Evolutionary conservation across 2,797 vertebrate species (phyloP).

Genomic region (Takifugu ocellatus): DNA sequence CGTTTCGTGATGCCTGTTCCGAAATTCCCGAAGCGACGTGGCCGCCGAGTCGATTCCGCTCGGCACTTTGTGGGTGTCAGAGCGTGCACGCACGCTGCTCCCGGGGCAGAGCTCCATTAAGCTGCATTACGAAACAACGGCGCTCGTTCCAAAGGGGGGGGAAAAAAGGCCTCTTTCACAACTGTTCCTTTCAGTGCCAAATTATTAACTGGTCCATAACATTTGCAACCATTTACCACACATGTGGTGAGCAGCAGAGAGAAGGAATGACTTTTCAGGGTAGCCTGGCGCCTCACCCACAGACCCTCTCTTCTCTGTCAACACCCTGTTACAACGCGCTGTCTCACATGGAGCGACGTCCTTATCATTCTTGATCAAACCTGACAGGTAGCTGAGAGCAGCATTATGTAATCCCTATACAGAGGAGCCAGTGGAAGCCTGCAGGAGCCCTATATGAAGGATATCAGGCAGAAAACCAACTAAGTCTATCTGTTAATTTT

Average conservation of each 20-base stretch:
- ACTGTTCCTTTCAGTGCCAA: conserved; percentile 26
- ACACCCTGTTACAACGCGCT: background rate
- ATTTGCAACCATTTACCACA: conserved; percentile 15
- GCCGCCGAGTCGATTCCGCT: conserved; percentile 43
- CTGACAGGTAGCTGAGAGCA: conserved; percentile 2
- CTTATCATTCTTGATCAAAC: conserved; percentile 15
- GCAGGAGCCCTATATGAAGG: background rate
- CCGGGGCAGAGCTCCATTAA: conserved; percentile 35
- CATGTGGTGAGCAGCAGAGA: background rate
- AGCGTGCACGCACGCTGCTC: conserved; percentile 41
- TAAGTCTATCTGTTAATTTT: too few relatives aligned
- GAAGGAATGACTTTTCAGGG: background rate
- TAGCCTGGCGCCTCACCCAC: conserved; percentile 12
- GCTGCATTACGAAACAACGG: conserved; percentile 45
- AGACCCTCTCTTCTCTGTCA: conserved; percentile 10
- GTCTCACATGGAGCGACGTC: background rate
- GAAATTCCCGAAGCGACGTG: conserved; percentile 36
- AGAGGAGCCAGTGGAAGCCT: conserved; percentile 5
- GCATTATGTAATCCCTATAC: conserved; percentile 5
- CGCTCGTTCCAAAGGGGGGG: conserved; percentile 19
- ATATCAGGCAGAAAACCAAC: background rate
- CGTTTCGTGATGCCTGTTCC: background rate
- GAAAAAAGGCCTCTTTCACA: conserved; percentile 55
- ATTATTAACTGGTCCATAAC: conserved; percentile 30
- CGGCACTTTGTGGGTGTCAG: conserved; percentile 46